Evolutionary conservation across 2,888 invertebrate species (phyloP), one percentile per base, ranked within the genome.

Genomic region (Liodrosophila aerea): DNA sequence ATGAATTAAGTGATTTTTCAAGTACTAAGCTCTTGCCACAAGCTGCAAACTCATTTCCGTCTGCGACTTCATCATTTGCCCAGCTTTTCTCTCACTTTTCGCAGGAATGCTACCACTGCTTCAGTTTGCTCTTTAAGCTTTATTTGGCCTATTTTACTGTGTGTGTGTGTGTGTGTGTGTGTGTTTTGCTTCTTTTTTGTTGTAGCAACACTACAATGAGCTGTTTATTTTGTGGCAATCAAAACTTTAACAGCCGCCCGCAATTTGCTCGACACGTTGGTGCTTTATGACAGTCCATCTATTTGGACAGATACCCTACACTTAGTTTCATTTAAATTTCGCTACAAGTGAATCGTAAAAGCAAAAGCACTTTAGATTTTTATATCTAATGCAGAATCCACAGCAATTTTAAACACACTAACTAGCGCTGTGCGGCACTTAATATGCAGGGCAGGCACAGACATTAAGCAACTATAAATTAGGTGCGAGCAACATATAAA

Each of bases 1-100:
- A 84, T 84, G 87, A 86, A 84, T 84, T 85, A 84, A 86, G 86
- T 85, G 86, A 86, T 85, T 85, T 86, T 76, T 85, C 86, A 86
- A 80, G 86, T 74, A 77, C 81, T 80, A 70, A 82, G 86, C 81
- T 60, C 81, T 60, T 37, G 66, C 83, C 83, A 76, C 72, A 74
- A 83, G 76, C 81, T 80, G 66, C 69, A 74, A 83, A 85, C 77
- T 82, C 86, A 82, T 85, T 82, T 82, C 81, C 81, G 76, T 47
- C 61, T 39, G 49, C 46, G 41, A 45, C 47, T 56, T 49, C 36
- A 45, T 37, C 44, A 39, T 34, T 50, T 37, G 40, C 43, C 44
- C 1, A 40, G 7, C 29, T 16, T 22, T 29, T 30, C 15, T 37
- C n/a, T 2, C 7, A 7, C 15, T 16, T 33, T 12, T 9, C 39